Base-by-base conservation (phyloP, 2,113 vertebrate species). In the Hipposideros armiger region DNA sequence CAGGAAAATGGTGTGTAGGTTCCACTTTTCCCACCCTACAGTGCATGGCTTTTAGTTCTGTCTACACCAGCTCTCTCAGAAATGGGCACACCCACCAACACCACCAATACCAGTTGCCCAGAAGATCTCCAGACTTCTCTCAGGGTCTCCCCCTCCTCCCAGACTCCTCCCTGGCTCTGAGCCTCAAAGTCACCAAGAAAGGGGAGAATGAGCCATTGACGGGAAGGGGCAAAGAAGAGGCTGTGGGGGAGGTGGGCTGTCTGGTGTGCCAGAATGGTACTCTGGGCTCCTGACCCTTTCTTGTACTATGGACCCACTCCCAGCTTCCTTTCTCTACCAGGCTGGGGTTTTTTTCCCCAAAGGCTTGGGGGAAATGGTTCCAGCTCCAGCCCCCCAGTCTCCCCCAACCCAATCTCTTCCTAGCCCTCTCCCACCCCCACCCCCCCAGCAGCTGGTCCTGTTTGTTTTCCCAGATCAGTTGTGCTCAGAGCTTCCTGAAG, bases 401-500 rank as follows among this genome's bases (percentile, higher is more conserved):
- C 56, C 54, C 67, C 36, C 36, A 40, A 8, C n/a, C 67, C n/a
- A 14, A 11, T 52, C 20, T 4, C 69, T 16, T 19, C 32, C 22
- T 13, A 24, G 28, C 17, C 72, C 47, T 45, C 94, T 69, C 52
- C 85, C 8, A 14, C 7, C 54, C 50, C 52, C 85, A 6, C 14
- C 7, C 54, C 50, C 77, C 93, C 42, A 76, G 78, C 97, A 98
- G 97, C 97, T 98, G 97, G 89, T 91, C 85, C 96, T 98, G 91
- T 98, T 98, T 98, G 96, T 95, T 97, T 97, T 97, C 97, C 97
- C 84, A 94, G 95, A 42, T 93, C 74, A 11, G 94, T 66, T 90
- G 98, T 30, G 95, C 98, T 98, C 84, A 90, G 96, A 93, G 97
- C 97, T 99, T 99, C 98, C 98, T 98, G 98, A 98, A 98, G 94